phyloP scores from a whole-genome alignment of 2,888 invertebrate species.

The Osmoderma eremita region DNA sequence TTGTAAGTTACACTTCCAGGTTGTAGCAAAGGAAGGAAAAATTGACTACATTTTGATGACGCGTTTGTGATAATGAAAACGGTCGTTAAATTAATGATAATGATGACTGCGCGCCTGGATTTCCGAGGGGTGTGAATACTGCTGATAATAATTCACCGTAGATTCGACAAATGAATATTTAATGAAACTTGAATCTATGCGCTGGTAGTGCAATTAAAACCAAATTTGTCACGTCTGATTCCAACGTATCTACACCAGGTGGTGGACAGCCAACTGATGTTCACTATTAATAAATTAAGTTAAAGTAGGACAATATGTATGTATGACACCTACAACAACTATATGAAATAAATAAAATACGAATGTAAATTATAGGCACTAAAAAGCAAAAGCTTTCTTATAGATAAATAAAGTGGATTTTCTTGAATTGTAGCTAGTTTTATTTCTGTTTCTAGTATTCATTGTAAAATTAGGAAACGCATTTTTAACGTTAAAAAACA shows the following conservation, averaged over 20 bases:
- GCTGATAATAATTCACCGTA: constrained; percentile 34
- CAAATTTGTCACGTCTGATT: constrained; percentile 32
- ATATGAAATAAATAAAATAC: no score
- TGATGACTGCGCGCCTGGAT: constrained; percentile 30
- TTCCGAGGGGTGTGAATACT: constrained; percentile 30
- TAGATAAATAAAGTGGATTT: no score
- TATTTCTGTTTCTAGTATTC: no score
- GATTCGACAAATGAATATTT: constrained; percentile 38
- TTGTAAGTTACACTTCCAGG: neutral
- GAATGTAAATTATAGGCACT: no score
- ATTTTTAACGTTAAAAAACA: no score
- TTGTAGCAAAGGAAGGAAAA: constrained; percentile 22
- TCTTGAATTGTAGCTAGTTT: no score
- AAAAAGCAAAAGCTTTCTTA: no score
- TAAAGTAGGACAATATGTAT: no score
- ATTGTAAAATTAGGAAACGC: no score
- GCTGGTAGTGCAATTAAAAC: constrained; percentile 32
- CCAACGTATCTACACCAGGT: constrained; percentile 11
- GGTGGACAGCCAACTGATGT: neutral
- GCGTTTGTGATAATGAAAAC: constrained; percentile 36
- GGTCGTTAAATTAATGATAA: constrained; percentile 38
- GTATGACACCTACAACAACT: no score
- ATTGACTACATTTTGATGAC: constrained; percentile 37
- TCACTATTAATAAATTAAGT: no score
- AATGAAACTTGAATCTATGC: constrained; percentile 19